Percentiles rank a stretch among this genome's conserved stretches.
These are phyloP conservation scores for Cephus nigrinus DNA, from an alignment of 2,888 invertebrate species.

Conservation along the genomic window DNA sequence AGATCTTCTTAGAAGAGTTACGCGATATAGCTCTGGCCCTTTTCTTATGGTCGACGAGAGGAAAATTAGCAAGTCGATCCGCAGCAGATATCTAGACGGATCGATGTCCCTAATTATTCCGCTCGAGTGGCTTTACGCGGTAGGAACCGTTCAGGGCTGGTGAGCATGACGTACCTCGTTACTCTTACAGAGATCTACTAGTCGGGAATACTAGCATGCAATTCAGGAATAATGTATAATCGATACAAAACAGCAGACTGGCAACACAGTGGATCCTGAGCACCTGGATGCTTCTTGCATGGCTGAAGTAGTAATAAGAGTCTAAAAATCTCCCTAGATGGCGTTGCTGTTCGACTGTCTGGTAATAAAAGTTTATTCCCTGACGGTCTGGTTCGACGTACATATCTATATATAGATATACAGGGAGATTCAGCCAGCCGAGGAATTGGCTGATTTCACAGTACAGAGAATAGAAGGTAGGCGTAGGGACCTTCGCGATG, in stretches of 20 bases:
- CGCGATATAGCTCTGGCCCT: background rate
- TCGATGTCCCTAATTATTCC: background rate
- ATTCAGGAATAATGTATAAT: background rate
- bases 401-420: background rate
- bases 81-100: background rate
- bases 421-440: background rate
- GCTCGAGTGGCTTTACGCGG: background rate
- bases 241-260: background rate
- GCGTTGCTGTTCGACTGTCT: background rate
- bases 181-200: background rate
- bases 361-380: background rate
- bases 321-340: background rate
- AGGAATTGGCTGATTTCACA: background rate
- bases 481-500: background rate
- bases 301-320: background rate
- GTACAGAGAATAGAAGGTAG: background rate
- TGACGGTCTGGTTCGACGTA: background rate
- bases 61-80: background rate
- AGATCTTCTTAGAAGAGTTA: background rate
- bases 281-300: background rate
- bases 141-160: background rate
- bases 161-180: background rate
- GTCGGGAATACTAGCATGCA: background rate
- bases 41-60: background rate
- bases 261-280: background rate